Base-by-base conservation (phyloP, 2,888 invertebrate genomes). In the Autographa gamma region DNA sequence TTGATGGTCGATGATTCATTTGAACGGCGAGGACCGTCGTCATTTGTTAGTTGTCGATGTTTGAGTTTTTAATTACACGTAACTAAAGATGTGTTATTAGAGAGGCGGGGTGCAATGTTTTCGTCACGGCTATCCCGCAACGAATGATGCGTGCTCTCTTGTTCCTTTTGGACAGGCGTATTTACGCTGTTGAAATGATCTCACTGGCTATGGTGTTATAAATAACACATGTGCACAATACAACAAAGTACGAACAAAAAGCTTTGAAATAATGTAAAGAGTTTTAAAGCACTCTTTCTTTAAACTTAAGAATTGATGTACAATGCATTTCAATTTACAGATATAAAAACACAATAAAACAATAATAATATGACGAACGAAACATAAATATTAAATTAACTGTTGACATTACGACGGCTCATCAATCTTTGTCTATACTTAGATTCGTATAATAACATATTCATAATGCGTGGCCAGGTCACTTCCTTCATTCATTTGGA, bases 21-120 rank as follows among this genome's bases (percentile, higher is more conserved):
- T 88, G 80, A 82, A 85, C 87, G 83, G 74, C 80, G 83, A 86
- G 87, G 86, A 84, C 86, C 78, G 80, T 85, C 84, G 86, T 91
- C 90, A 93, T 93, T 94, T 93, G 93, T 93, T 92, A 89, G 89
- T 91, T 91, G 94, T 93, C 94, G 92, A 92, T 93, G 90, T 92
- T 94, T 93, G 92, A 94, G 92, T 92, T 94, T 94, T 94, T 95
- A 95, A 95, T 95, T 95, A 93, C 84, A 93, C 93, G 91, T 91
- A 92, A 93, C 93, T 92, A 94, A 94, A 94, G 90, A 89, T 87
- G 85, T 89, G 90, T 91, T 92, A 92, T 94, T 93, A 92, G 89
- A 88, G 88, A 88, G 93, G 91, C 92, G 93, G 91, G 89, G 90
- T 90, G 87, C 86, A 85, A 86, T 83, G 85, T 80, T 89, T 92